A percentile compares a stretch with the other conserved stretches of the same genome.
Evolutionary conservation across 2,888 invertebrate species (phyloP).

Genomic region (Archaeoteleia sp.): DNA sequence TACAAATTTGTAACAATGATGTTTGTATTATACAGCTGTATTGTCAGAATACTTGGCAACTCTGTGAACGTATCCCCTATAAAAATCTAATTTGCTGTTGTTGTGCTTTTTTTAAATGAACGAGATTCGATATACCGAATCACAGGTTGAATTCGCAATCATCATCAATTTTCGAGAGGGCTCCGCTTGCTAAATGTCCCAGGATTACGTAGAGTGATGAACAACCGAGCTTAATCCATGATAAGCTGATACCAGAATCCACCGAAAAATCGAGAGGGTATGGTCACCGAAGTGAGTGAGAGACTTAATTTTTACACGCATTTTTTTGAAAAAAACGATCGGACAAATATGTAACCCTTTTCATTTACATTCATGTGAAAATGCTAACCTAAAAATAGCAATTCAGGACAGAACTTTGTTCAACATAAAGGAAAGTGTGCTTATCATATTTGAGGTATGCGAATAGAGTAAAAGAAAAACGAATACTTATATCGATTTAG

Average conservation of each 20-base stretch:
- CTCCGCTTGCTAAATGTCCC: slow-evolving; percentile 40
- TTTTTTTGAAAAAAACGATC: not conserved
- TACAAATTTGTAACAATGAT: too few species aligned
- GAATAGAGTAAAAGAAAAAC: too few species aligned
- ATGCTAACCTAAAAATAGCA: too few species aligned
- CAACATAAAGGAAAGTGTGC: too few species aligned
- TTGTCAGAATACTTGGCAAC: not conserved
- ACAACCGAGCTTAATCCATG: slow-evolving; percentile 50
- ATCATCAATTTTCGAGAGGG: slow-evolving; percentile 46
- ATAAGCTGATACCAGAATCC: slow-evolving; percentile 46
- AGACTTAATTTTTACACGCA: slow-evolving; percentile 27
- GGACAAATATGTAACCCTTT: too few species aligned
- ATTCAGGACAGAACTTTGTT: too few species aligned
- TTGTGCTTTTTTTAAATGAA: slow-evolving; percentile 19
- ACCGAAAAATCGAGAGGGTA: slow-evolving; percentile 44
- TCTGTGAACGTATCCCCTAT: not conserved
- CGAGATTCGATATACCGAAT: slow-evolving; percentile 37
- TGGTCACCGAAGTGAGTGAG: slow-evolving; percentile 20
- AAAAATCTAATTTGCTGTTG: slow-evolving; percentile 31
- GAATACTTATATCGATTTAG: too few species aligned
- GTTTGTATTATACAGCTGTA: too few species aligned
- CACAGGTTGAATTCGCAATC: slow-evolving; percentile 41
- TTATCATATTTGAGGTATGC: too few species aligned
- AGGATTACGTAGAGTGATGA: slow-evolving; percentile 46
- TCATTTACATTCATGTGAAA: too few species aligned